Base-by-base conservation (phyloP, 2,113 vertebrate species). In the Sisor rabdophorus region DNA sequence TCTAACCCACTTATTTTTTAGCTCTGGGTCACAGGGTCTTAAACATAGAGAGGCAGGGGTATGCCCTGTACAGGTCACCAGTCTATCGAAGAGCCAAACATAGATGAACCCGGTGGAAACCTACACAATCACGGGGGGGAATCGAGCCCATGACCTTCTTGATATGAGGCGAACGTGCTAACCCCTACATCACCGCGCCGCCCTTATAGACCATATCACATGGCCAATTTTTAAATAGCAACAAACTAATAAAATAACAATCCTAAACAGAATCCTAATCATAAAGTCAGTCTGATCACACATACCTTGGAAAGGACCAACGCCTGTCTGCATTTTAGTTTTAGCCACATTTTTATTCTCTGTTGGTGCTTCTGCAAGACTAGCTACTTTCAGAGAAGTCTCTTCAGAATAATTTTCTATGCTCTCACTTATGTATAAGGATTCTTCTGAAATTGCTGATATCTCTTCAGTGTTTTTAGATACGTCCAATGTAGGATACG, bases 281-380 rank as follows among this genome's bases (percentile, higher is more conserved):
- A 44, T 28, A 75, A 36, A 64, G 10, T 8, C 71, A 17, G 60
- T 17, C 28, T 56, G 55, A 22, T 54, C 36, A 63, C 28, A 63
- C 80, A 79, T 84, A 85, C 84, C 79, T 86, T 17, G 71, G 58
- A 63, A 20, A 10, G 50, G n/a, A 71, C 54, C 52, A 47, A 20
- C n/a, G 0, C 68, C 69, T 22, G 75, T 75, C 26, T 50, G 36
- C 74, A 79, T 56, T 81, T 71, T 54, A 75, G 81, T 54, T 71
- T 85, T 82, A 80, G 61, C 47, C 77, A 71, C 30, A 26, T 84
- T 63, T 36, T 89, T 67, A 80, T 89, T 90, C 82, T 93, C 91
- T 83, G 92, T 88, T n/a, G 87, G 84, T 19, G 84, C 19, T 77
- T 84, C 81, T 87, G 85, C 92, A 83, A 90, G 90, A 73, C 86